phyloP scores from a whole-genome alignment of 2,113 vertebrate genomes.

The Eleginops maclovinus region DNA sequence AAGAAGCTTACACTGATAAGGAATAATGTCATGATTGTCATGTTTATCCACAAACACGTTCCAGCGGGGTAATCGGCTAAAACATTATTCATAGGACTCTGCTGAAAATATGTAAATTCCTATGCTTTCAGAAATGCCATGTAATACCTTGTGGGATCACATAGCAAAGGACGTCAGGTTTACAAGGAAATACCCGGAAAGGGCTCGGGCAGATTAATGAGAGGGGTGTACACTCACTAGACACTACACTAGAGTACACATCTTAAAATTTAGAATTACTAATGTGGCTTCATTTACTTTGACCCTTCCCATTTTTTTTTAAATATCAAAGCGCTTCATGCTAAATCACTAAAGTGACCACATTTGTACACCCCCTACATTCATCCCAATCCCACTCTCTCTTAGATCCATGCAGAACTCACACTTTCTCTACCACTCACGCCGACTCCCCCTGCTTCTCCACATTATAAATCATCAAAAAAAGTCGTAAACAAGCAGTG shows the following conservation, averaged over 20 bases:
- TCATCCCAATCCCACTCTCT: background rate
- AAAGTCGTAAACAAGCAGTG: slow-evolving; percentile 19
- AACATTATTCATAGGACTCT: slow-evolving; percentile 44
- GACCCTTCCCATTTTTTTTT: slow-evolving; percentile 11
- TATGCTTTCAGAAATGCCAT: slow-evolving; percentile 36
- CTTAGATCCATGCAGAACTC: background rate
- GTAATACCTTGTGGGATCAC: slow-evolving; percentile 53
- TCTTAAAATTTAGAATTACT: slow-evolving; percentile 10
- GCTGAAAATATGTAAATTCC: slow-evolving; percentile 64
- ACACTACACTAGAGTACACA: background rate
- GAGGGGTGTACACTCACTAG: background rate
- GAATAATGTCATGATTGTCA: slow-evolving; percentile 25
- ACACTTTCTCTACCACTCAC: slow-evolving; percentile 6
- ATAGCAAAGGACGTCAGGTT: slow-evolving; percentile 40
- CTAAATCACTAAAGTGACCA: background rate
- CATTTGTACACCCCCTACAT: background rate
- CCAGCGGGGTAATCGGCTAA: slow-evolving; percentile 44
- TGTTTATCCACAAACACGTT: slow-evolving; percentile 44
- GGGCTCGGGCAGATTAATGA: slow-evolving; percentile 5
- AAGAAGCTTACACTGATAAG: slow-evolving; percentile 11
- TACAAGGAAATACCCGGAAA: slow-evolving; percentile 22
- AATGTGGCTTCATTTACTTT: slow-evolving; percentile 18
- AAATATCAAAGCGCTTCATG: background rate
- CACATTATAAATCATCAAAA: slow-evolving; percentile 24
- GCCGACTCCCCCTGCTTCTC: background rate